These are phyloP conservation scores for Apantesis nais DNA, from an alignment of 2,888 invertebrate genomes.

Conservation along the genomic window DNA sequence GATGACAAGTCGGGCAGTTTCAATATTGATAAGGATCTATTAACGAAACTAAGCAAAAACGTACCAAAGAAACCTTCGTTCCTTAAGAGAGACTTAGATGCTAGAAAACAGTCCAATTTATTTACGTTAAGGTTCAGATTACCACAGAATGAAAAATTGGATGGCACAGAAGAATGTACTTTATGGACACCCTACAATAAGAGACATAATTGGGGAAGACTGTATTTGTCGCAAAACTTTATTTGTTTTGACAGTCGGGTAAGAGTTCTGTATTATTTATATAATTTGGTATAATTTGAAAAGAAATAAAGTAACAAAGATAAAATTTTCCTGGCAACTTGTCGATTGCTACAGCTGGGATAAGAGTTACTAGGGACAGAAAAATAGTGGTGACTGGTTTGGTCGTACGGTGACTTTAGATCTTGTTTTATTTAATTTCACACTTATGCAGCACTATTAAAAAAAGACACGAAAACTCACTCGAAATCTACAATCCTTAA, in stretches of 20 bases:
- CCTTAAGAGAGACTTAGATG: conserved; percentile 97
- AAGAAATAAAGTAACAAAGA: neutral
- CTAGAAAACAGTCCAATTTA: conserved; percentile 96
- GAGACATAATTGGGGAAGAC: conserved; percentile 93
- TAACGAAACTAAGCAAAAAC: conserved; percentile 94
- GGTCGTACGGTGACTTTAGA: neutral
- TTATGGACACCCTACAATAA: conserved; percentile 98
- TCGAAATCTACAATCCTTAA: neutral
- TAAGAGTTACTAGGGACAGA: neutral
- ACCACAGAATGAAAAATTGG: conserved; percentile 95
- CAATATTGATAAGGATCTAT: conserved; percentile 94
- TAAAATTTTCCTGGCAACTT: neutral
- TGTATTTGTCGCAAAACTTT: conserved; percentile 97
- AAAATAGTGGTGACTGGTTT: neutral
- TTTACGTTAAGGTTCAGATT: conserved; percentile 94
- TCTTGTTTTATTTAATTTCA: neutral
- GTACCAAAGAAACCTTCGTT: conserved; percentile 96
- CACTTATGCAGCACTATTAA: neutral
- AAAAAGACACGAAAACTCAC: neutral
- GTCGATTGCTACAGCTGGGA: neutral
- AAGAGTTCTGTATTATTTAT: conserved; percentile 56
- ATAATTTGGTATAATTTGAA: neutral
- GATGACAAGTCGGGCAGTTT: conserved; percentile 95
- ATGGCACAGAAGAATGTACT: conserved; percentile 96
- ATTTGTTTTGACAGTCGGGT: conserved; percentile 98